Evolutionary conservation across 2,888 invertebrate genomes (phyloP).

Genomic region (Tenthredo mesomela): DNA sequence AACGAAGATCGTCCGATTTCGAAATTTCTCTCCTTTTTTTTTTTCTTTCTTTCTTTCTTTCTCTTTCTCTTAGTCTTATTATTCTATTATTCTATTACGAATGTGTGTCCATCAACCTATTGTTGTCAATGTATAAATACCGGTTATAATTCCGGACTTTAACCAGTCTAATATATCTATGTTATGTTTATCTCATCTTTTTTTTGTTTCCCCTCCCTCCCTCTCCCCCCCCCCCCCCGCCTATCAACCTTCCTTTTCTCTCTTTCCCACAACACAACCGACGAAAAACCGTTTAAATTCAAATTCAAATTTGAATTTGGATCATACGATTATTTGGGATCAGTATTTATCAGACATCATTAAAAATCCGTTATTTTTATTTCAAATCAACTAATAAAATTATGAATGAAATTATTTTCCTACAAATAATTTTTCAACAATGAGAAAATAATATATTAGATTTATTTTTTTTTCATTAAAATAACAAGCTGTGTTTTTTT

Average conservation of each 20-base stretch:
- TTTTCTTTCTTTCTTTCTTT: background rate
- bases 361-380: background rate
- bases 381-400: background rate
- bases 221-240: no score
- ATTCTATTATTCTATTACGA: background rate
- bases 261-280: background rate
- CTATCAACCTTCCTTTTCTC: background rate
- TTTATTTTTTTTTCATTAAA: no score
- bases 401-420: no score
- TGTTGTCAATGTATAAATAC: conserved; percentile 19
- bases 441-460: no score
- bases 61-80: background rate
- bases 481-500: background rate
- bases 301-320: background rate
- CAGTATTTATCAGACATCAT: no score
- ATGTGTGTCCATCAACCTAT: background rate
- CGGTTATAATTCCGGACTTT: background rate
- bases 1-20: conserved; percentile 11
- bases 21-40: background rate
- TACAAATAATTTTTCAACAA: no score
- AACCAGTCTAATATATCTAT: background rate
- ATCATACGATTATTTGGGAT: no score
- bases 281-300: conserved; percentile 28
- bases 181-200: conserved; percentile 16
- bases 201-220: background rate